These are phyloP conservation scores for Aphelocoma coerulescens DNA, from an alignment of 2,113 vertebrate genomes.

Conservation along the genomic window DNA sequence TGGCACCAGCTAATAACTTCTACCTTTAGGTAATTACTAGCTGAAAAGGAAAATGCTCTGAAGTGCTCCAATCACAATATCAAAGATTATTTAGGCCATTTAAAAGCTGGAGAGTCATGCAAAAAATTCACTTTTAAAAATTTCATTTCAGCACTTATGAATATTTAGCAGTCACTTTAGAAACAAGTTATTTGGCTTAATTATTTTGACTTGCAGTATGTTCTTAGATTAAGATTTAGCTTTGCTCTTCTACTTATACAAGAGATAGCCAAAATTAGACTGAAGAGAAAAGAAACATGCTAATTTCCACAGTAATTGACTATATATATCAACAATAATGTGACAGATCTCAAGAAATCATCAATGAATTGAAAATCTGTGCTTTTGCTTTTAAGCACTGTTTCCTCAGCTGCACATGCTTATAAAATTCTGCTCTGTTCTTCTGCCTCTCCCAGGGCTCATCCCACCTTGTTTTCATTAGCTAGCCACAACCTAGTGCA, in stretches of 20 bases:
- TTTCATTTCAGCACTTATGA: neutral
- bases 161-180: neutral
- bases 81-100: neutral
- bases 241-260: neutral
- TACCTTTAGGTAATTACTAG: neutral
- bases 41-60: neutral
- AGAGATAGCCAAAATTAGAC: neutral
- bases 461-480: neutral
- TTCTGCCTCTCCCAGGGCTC: neutral
- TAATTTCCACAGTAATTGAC: neutral
- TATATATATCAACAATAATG: neutral
- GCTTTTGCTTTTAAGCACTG: neutral
- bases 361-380: neutral
- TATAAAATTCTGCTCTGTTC: neutral
- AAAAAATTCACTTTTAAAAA: neutral
- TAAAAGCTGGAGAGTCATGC: neutral
- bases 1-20: neutral
- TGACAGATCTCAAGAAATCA: neutral
- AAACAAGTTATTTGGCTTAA: neutral
- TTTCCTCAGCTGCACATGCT: neutral
- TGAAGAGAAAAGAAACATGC: neutral
- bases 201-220: neutral
- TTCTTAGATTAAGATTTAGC: neutral
- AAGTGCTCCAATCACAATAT: neutral
- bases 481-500: neutral